phyloP scores from a whole-genome alignment of 2,113 vertebrate species.

The Thermophis baileyi region DNA sequence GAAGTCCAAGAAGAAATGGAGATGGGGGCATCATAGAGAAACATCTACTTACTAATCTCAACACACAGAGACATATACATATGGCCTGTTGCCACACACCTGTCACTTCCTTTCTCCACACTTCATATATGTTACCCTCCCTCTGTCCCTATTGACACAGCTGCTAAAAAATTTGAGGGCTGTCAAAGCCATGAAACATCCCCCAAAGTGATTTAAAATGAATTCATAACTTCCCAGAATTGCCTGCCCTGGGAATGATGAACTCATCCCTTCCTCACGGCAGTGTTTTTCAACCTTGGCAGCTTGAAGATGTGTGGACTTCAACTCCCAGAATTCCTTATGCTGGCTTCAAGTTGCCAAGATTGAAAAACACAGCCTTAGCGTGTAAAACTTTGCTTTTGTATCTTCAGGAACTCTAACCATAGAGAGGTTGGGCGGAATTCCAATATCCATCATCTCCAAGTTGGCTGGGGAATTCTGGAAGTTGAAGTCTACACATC shows the following conservation, averaged over 20 bases:
- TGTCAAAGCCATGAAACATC: background rate
- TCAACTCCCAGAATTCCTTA: background rate
- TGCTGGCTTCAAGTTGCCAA: background rate
- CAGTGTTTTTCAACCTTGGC: background rate
- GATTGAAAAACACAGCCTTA: no score
- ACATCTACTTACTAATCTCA: background rate
- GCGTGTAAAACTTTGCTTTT: background rate
- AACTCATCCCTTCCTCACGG: background rate
- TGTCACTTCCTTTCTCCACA: background rate
- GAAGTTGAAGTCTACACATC: background rate
- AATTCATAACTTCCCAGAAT: background rate
- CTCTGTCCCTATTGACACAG: background rate
- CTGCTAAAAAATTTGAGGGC: background rate
- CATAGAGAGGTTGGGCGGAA: background rate
- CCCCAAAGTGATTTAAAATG: background rate
- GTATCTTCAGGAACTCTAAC: background rate
- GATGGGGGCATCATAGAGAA: background rate
- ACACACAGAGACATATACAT: background rate
- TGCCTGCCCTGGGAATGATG: background rate
- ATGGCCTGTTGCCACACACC: background rate
- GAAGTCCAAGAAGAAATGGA: background rate
- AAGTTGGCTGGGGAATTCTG: background rate
- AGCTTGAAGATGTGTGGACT: background rate
- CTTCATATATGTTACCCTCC: background rate
- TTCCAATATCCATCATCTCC: background rate